phyloP scores from a whole-genome alignment of 2,113 vertebrate genomes.

The Engystomops pustulosus region DNA sequence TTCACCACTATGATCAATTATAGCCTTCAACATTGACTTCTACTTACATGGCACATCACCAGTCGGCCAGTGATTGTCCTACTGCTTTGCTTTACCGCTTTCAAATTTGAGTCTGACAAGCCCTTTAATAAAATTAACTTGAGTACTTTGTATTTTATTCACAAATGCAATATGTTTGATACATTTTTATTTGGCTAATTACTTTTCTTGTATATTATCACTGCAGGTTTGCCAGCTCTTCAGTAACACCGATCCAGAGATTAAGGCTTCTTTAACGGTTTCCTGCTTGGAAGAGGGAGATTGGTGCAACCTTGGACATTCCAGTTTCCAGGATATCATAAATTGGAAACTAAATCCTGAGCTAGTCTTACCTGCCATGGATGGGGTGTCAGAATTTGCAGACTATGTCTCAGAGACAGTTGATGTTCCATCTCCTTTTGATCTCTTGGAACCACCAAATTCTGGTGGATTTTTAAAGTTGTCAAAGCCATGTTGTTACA shows the following conservation, averaged over 20 bases:
- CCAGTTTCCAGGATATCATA: slow-evolving; percentile 80
- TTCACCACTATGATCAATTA: no score
- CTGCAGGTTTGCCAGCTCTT: slow-evolving; percentile 84
- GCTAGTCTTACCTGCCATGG: slow-evolving; percentile 86
- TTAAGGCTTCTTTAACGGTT: slow-evolving; percentile 84
- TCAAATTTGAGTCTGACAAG: no score
- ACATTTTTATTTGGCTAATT: neutral
- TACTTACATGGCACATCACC: no score
- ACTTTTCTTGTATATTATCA: slow-evolving; percentile 59
- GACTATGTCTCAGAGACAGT: slow-evolving; percentile 95
- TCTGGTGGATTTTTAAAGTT: slow-evolving; percentile 97
- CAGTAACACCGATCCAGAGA: slow-evolving; percentile 76
- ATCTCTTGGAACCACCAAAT: slow-evolving; percentile 94
- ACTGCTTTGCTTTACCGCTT: no score
- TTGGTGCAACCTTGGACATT: slow-evolving; percentile 87
- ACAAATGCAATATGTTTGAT: neutral
- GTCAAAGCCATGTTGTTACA: slow-evolving; percentile 98
- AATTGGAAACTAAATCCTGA: slow-evolving; percentile 88
- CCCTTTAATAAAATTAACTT: neutral
- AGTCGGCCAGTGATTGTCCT: no score
- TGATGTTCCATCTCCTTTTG: slow-evolving; percentile 92
- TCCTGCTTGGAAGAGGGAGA: slow-evolving; percentile 89
- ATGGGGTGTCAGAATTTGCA: slow-evolving; percentile 91
- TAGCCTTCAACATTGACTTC: no score
- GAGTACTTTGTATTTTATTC: neutral